Base-by-base conservation (phyloP, 2,888 invertebrate genomes). In the Steromphala cineraria region DNA sequence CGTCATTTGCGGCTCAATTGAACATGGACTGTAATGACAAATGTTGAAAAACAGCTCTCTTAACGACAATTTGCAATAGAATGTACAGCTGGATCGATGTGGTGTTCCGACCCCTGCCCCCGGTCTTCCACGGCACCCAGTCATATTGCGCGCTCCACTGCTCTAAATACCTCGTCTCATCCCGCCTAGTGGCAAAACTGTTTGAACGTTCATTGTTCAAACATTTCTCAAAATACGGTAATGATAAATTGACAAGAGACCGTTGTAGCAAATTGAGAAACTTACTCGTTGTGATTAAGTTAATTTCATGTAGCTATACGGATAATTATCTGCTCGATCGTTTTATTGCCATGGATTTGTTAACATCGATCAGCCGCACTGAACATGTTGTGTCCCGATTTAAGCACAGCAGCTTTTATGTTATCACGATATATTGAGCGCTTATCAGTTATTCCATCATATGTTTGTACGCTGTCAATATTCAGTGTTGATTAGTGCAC, bases 181-280 rank as follows among this genome's bases (percentile, higher is more conserved):
- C 28, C 62, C 28, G 24, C 28, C 24, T 13, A 62, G 13, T 62
- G 28, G 62, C 62, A 28, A 13, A 62, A 62, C 28, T 62, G 62
- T 62, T 62, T 62, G 62, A 28, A 62, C 62, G 24, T 62, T 62
- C 28, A 62, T 62, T 62, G 62, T 62, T 62, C 62, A 62, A 62
- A 62, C 62, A 62, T 28, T 28, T 28, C 62, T 28, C 62, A 15
- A 17, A 28, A 28, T n/a, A 13, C 28, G 28, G n/a, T 62, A 62
- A 62, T 62, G 62, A 62, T 28, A 62, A 62, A 62, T 28, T 62
- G 62, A 62, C 62, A 62, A 28, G 28, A 28, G 28, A 24, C 62
- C 62, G 24, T 7, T 28, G 7, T 24, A 24, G 15, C 28, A 62
- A 62, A 62, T 24, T 24, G 13, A 24, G 24, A 62, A 62, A 62